Conservation (phyloP, 2,797 vertebrate species). For the Epinephelus malabaricus region DNA sequence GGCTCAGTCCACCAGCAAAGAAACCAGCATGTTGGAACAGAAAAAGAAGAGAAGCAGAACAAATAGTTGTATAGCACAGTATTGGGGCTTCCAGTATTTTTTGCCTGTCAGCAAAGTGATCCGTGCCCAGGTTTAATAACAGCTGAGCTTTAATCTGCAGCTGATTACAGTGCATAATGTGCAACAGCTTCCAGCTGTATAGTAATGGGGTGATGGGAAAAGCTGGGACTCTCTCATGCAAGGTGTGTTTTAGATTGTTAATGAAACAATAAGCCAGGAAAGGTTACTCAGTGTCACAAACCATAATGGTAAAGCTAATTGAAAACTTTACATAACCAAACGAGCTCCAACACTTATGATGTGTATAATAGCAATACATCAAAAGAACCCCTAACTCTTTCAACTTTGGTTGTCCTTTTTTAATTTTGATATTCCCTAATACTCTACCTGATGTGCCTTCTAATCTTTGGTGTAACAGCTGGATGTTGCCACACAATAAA, state of each 20-base stretch:
- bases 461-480: background rate
- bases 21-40: constrained; percentile 39
- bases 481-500: constrained; percentile 19
- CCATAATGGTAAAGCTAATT: constrained; percentile 5
- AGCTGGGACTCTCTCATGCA: constrained; percentile 44
- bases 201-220: constrained; percentile 41
- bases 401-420: background rate
- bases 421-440: background rate
- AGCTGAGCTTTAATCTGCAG: constrained; percentile 63
- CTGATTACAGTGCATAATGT: constrained; percentile 66
- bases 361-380: background rate
- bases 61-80: constrained; percentile 39
- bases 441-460: background rate
- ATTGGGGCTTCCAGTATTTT: constrained; percentile 51
- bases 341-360: background rate
- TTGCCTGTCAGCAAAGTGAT: constrained; percentile 55
- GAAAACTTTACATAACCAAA: background rate
- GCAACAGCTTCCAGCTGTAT: constrained; percentile 56
- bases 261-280: constrained; percentile 35
- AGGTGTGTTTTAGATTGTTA: constrained; percentile 50
- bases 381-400: background rate
- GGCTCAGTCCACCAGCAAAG: background rate
- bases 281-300: constrained; percentile 27
- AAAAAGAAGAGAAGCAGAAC: constrained; percentile 19
- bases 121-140: constrained; percentile 65